Evolutionary conservation across 1,140 invertebrate species (phyloP), one percentile per base, ranked within the genome.

Genomic region (Coboldia fuscipes): DNA sequence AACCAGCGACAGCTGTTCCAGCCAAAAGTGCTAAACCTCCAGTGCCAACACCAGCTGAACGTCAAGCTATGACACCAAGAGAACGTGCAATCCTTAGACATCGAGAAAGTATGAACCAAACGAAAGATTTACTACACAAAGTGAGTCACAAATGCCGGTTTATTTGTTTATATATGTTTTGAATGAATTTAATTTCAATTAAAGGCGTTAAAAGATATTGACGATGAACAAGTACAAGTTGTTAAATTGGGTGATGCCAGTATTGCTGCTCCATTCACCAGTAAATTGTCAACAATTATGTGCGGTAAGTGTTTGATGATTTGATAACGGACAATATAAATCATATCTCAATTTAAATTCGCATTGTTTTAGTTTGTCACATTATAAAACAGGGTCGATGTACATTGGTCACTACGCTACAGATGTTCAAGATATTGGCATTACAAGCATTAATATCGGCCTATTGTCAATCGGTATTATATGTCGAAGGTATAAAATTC

Each of bases 381-480:
- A 85, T 99, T 16, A 97, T 99, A 41, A 97, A 98, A 50, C 94
- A 99, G 65, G 96, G 96, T 4, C 70, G 96, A 22, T 99, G 96
- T 56, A 99, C 96, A 0, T 60, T 99, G 24, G 94, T 99, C 0
- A 98, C 93, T 2, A 99, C 96, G 0, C 61, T 99, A 26, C 96
- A 99, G 60, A 99, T 99, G 96, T 99, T 99, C 57, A 99, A 99
- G 67, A 99, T 99, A 42, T 61, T 99, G 23, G 96, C 96, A 0
- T 56, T 99, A n/a, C 98, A 99, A 60, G 93, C 96, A 0, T 66
- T 99, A 1, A 88, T 98, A 36, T 62, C 96, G 26, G 96, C 96
- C 0, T 99, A 99, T 63, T 90, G 89, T 53, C 93, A 98, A 58
- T 97, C 90, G 17, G 94, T 99, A 7, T 63, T 99, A 1, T 99